Conservation (phyloP, 1,140 invertebrate genomes). For the Leucophenga varia region DNA sequence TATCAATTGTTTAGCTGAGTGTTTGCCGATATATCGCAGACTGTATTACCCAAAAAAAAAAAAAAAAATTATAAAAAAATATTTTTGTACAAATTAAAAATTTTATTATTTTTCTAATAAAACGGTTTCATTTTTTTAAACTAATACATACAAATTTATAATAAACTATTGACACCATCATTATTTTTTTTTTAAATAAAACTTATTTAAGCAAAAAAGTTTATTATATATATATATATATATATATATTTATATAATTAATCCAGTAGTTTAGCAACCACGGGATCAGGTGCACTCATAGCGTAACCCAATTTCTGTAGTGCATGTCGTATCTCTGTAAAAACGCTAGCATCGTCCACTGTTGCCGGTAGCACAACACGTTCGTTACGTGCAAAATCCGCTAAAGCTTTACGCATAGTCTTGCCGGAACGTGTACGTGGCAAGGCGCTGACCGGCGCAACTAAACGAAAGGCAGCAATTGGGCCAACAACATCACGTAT, state of each 20-base stretch:
- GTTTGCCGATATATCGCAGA: no score
- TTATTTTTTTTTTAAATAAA: no score
- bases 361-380: slow-evolving; percentile 78
- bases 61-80: no score
- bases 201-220: neutral
- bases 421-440: slow-evolving; percentile 81
- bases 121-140: no score
- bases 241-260: slow-evolving; percentile 11
- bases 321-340: slow-evolving; percentile 66
- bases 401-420: slow-evolving; percentile 81
- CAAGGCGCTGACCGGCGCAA: slow-evolving; percentile 73
- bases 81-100: no score
- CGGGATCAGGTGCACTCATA: slow-evolving; percentile 69
- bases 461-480: slow-evolving; percentile 82
- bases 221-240: no score
- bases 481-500: slow-evolving; percentile 83
- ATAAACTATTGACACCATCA: no score
- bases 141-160: no score
- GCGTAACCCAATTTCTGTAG: slow-evolving; percentile 77
- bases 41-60: no score
- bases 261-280: slow-evolving; percentile 37
- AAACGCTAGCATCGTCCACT: slow-evolving; percentile 85
- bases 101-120: no score
- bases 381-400: slow-evolving; percentile 78
- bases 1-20: no score